Conservation (phyloP, 2,113 vertebrate species). For the Leptodactylus fuscus region DNA sequence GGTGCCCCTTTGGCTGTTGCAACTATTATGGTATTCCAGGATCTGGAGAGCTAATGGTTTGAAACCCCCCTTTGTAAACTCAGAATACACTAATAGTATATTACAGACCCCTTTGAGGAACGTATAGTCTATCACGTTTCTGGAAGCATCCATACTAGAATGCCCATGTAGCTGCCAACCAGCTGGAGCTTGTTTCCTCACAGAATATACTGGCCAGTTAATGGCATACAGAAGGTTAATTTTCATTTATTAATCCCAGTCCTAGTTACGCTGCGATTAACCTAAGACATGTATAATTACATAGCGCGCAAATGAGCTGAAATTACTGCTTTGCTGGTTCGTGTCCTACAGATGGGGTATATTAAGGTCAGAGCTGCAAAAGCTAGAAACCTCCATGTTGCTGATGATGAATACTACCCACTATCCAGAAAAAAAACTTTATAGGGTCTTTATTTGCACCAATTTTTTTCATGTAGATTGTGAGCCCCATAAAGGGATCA, state of each 20-base stretch:
- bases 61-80: neutral
- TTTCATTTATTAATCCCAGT: neutral
- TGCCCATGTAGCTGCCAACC: neutral
- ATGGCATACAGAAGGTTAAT: neutral
- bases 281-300: slow-evolving; percentile 31
- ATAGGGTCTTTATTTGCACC: too few species aligned
- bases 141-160: neutral
- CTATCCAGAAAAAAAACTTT: too few species aligned
- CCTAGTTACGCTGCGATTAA: slow-evolving; percentile 7
- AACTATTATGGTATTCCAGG: too few species aligned
- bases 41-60: too few species aligned
- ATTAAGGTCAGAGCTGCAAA: neutral
- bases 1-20: too few species aligned
- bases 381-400: neutral
- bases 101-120: neutral
- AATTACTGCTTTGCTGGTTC: slow-evolving; percentile 1
- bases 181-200: neutral
- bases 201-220: neutral
- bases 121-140: neutral
- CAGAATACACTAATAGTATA: neutral
- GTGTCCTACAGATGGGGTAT: neutral
- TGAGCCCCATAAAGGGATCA: too few species aligned
- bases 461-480: too few species aligned
- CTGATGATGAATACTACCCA: neutral
- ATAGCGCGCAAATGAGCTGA: neutral